phyloP scores from a whole-genome alignment of 2,888 invertebrate species.

The Endomychus coccineus region DNA sequence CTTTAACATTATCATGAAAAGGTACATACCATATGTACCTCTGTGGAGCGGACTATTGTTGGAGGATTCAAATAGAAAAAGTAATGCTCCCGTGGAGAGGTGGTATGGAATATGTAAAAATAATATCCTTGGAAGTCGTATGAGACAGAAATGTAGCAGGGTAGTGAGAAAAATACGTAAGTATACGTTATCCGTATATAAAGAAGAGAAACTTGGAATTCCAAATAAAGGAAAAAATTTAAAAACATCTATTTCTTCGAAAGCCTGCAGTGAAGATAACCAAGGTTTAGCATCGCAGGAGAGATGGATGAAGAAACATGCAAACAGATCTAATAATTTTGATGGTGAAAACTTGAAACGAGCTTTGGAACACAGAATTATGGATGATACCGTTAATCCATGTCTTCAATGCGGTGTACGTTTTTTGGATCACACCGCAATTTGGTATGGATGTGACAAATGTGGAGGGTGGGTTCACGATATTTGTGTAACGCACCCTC shows the following conservation, averaged over 20 bases:
- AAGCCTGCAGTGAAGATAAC: neutral
- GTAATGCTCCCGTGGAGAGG: slow-evolving; percentile 4
- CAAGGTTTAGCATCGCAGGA: slow-evolving; percentile 3
- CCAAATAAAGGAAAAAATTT: neutral
- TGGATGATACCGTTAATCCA: neutral
- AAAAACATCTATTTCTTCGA: neutral
- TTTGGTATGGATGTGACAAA: slow-evolving; percentile 5
- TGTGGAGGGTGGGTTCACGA: slow-evolving; percentile 3
- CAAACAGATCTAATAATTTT: neutral
- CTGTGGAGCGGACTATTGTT: neutral
- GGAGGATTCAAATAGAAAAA: slow-evolving; percentile 2
- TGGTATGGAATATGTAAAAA: slow-evolving; percentile 3
- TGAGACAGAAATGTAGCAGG: neutral
- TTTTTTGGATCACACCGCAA: neutral
- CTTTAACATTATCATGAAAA: too few species aligned
- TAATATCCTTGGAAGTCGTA: neutral
- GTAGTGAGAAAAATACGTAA: slow-evolving; percentile 3
- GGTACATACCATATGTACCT: neutral
- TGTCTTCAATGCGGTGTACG: neutral
- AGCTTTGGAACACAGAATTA: neutral
- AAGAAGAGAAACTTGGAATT: neutral
- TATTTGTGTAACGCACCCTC: slow-evolving; percentile 1
- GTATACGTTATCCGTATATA: slow-evolving; percentile 1
- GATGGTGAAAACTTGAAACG: neutral
- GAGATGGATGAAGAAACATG: neutral